Evolutionary conservation across 2,113 vertebrate genomes (phyloP), one percentile per base, ranked within the genome.

Genomic region (Donacobius atricapilla): DNA sequence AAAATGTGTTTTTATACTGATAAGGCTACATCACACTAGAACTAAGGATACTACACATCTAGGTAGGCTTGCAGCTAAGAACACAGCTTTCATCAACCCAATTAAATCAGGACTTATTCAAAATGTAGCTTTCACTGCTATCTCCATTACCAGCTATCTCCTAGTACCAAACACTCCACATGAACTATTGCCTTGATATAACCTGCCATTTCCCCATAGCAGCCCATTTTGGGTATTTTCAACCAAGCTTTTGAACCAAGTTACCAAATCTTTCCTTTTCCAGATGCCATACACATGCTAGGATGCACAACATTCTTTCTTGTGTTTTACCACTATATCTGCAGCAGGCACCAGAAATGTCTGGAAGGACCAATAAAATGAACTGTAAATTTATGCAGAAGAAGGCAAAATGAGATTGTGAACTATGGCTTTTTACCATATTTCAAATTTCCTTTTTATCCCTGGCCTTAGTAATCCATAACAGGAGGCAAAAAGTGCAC

Each of bases 81-180:
- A 57, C 28, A 33, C 3, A 45, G 77, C 35, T 88, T 95, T 91
- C 72, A 86, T 69, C 81, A 82, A 61, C 66, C 42, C 75, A 83
- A 50, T 93, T 93, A 95, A 91, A 89, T 73, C 76, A 85, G 85
- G 35, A 57, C 53, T 78, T 79, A 78, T 14, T 91, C 64, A 86
- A 57, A 69, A 57, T 20, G 33, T n/a, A 86, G 37, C 19, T 23
- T 48, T 82, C 42, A 48, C 72, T 61, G 25, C 57, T 65, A 48
- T 84, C 25, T 25, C 31, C 70, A 82, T 75, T 76, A 76, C 44
- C 73, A 51, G 48, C 51, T 76, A 39, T 64, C 65, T 95, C 81
- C 39, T 1, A 5, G 9, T 56, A 68, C 58, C 57, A 83, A 93
- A 75, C 0, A 6, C 45, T 68, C n/a, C 48, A 77, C 31, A 60